A percentile compares a stretch with the other conserved stretches of the same genome.
Evolutionary conservation across 1,140 invertebrate species (phyloP).

Genomic region (Drosophila melanogaster): Release_6_plus_ISO1_MT NT_033777.3:20038001-20038500

Average conservation of each 20-base stretch:
- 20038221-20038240: slow-evolving; percentile 14
- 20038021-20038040: slow-evolving; percentile 69
- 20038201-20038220: slow-evolving; percentile 11
- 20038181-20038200: slow-evolving; percentile 17
- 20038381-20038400: not conserved
- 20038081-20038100: slow-evolving; percentile 69
- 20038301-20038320: slow-evolving; percentile 67
- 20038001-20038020: slow-evolving; percentile 61
- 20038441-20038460: not conserved
- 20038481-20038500: not conserved
- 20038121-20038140: slow-evolving; percentile 64
- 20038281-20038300: slow-evolving; percentile 15
- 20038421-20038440: not conserved
- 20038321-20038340: slow-evolving; percentile 69
- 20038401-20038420: not conserved
- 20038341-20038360: slow-evolving; percentile 45
- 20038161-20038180: slow-evolving; percentile 76
- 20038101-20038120: slow-evolving; percentile 40
- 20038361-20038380: slow-evolving; percentile 10
- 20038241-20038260: slow-evolving; percentile 26
- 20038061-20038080: slow-evolving; percentile 42
- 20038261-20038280: slow-evolving; percentile 58
- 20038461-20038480: not conserved
- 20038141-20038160: slow-evolving; percentile 69
- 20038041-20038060: slow-evolving; percentile 20